phyloP scores from a whole-genome alignment of 64 coral and sea anemone genomes.

The Platygyra sinensis region DNA sequence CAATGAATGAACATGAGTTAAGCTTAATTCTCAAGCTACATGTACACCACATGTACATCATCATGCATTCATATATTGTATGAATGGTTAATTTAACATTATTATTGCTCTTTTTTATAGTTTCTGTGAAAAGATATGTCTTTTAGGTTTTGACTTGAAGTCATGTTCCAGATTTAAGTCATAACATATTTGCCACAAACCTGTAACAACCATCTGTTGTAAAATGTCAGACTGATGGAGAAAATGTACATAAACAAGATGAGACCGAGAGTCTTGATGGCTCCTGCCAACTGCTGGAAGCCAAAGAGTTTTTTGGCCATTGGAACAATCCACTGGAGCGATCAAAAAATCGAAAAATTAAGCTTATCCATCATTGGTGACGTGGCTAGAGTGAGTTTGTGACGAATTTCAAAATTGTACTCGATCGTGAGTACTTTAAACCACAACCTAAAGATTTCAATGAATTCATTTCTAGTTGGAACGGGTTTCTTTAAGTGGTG shows the following conservation, averaged over 20 bases:
- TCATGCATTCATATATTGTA: no score
- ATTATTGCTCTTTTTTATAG: no score
- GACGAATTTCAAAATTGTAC: neutral
- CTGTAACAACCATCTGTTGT: conserved; percentile 97
- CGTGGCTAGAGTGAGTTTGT: conserved; percentile 2
- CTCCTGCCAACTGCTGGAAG: conserved; percentile 72
- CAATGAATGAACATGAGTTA: no score
- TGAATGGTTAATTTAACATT: no score
- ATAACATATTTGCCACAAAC: conserved; percentile 20
- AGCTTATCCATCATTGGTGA: conserved; percentile 1
- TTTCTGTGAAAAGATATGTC: no score
- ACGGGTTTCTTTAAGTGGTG: neutral
- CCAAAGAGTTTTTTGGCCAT: conserved; percentile 64
- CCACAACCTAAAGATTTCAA: neutral
- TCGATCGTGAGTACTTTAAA: neutral
- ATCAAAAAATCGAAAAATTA: neutral
- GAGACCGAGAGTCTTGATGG: conserved; percentile 57
- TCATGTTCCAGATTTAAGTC: no score
- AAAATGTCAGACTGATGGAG: conserved; percentile 97
- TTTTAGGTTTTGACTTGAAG: no score
- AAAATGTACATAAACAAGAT: conserved; percentile 94
- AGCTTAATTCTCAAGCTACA: no score
- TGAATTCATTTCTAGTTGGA: neutral
- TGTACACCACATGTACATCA: no score
- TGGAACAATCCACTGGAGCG: neutral